Conservation (phyloP, 2,113 vertebrate species). For the Pseudois nayaur region DNA sequence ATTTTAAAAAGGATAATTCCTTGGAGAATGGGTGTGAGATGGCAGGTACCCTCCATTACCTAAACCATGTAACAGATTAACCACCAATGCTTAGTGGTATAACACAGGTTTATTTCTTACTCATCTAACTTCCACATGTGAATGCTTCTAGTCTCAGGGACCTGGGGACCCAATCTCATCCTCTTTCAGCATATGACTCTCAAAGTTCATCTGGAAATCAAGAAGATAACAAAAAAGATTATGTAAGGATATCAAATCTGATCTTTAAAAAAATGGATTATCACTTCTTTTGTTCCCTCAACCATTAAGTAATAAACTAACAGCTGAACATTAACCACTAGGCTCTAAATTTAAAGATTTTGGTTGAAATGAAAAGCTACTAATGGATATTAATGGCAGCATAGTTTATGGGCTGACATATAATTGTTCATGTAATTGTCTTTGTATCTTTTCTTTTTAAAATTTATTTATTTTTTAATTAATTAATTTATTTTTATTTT, state of each 20-base stretch:
- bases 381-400: background rate
- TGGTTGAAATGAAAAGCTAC: background rate
- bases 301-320: background rate
- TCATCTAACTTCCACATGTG: background rate
- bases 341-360: background rate
- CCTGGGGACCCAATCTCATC: background rate
- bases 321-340: background rate
- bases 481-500: too few relatives aligned
- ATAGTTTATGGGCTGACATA: background rate
- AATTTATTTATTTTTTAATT: too few relatives aligned
- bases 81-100: background rate
- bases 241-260: background rate
- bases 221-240: background rate
- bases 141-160: background rate
- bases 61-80: background rate
- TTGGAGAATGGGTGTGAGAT: background rate
- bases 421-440: too few relatives aligned
- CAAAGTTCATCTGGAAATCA: background rate
- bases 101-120: background rate
- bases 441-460: too few relatives aligned
- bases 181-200: background rate
- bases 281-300: background rate
- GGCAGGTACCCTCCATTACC: background rate
- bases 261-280: background rate
- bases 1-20: background rate